Conservation (phyloP, 2,888 invertebrate genomes). For the Tubiluchus corallicola region DNA sequence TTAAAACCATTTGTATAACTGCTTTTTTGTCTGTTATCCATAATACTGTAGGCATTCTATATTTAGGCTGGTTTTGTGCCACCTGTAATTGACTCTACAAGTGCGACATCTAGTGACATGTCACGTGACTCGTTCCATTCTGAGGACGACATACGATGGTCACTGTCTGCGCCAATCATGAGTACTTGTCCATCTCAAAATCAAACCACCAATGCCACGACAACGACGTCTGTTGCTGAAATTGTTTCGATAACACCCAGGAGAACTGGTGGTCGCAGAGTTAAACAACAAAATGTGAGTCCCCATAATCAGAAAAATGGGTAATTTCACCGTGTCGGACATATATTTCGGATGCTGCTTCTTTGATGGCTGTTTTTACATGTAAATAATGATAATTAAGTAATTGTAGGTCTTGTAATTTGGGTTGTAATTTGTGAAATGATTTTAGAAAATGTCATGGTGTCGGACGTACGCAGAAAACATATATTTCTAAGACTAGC, state of each 20-base stretch:
- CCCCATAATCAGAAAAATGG: no score
- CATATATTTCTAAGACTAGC: no score
- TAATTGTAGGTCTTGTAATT: no score
- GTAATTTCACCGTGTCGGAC: no score
- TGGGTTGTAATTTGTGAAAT: no score
- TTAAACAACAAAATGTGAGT: slow-evolving; percentile 38
- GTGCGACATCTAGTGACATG: slow-evolving; percentile 7
- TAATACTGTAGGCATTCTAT: not conserved
- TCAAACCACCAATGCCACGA: not conserved
- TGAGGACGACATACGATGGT: slow-evolving; percentile 6
- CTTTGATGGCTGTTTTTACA: no score
- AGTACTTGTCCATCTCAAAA: not conserved
- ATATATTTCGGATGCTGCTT: no score
- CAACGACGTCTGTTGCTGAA: slow-evolving; percentile 8
- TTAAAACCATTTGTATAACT: no score
- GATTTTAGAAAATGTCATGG: no score
- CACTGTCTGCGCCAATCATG: not conserved
- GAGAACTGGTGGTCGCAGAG: slow-evolving; percentile 64
- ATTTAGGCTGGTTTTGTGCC: slow-evolving; percentile 79
- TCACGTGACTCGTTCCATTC: not conserved
- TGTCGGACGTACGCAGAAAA: no score
- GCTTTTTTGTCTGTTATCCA: no score
- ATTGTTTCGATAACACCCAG: slow-evolving; percentile 34
- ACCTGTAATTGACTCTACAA: slow-evolving; percentile 38
- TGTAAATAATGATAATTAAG: no score